Evolutionary conservation across 2,797 vertebrate genomes (phyloP).

Genomic region (Numenius phaeopus): DNA sequence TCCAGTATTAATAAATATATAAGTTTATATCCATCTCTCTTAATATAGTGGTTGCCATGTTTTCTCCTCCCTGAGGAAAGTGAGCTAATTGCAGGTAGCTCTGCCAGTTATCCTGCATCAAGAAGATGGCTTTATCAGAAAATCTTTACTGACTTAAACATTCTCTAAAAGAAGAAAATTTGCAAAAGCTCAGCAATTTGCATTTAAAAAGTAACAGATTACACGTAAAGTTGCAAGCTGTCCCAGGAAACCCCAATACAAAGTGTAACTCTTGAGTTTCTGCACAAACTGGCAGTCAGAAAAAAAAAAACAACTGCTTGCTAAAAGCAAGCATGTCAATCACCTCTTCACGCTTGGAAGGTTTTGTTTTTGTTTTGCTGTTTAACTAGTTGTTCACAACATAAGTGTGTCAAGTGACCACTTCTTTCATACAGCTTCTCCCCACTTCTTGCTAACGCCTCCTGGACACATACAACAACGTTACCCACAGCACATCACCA

Average conservation of each 20-base stretch:
- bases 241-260: background rate
- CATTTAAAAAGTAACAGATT: conserved; percentile 35
- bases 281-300: background rate
- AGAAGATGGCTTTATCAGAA: background rate
- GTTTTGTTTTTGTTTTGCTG: background rate
- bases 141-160: background rate
- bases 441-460: background rate
- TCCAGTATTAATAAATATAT: background rate
- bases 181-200: background rate
- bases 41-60: background rate
- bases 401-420: background rate
- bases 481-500: background rate
- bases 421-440: background rate
- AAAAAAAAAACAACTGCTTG: background rate
- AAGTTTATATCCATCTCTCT: background rate
- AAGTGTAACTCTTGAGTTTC: background rate
- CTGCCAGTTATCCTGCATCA: background rate
- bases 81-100: background rate
- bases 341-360: background rate
- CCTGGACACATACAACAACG: background rate
- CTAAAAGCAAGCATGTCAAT: background rate
- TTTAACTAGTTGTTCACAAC: background rate
- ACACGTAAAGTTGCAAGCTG: background rate
- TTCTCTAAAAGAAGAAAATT: conserved; percentile 1
- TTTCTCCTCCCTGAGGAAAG: background rate